These are phyloP conservation scores for Stomatorhinus ivindoensis DNA, from an alignment of 2,113 vertebrate genomes.

Conservation along the genomic window DNA sequence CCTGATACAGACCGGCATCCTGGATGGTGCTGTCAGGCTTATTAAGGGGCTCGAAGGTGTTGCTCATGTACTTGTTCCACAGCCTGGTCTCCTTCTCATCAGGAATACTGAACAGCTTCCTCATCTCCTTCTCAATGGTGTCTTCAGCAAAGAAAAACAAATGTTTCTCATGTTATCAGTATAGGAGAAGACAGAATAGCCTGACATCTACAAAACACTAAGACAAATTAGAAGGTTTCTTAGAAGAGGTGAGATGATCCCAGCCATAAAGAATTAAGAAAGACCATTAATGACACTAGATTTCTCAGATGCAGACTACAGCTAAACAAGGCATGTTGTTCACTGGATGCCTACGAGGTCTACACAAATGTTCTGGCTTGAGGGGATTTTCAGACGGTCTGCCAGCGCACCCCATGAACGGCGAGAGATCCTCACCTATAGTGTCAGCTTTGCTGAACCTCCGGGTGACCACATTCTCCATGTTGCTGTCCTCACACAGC, in stretches of 20 bases:
- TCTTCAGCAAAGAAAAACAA: slow-evolving; percentile 54
- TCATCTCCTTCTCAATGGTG: slow-evolving; percentile 94
- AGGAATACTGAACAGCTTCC: slow-evolving; percentile 92
- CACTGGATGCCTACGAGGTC: neutral
- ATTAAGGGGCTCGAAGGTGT: slow-evolving; percentile 96
- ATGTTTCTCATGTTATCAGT: neutral
- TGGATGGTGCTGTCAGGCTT: slow-evolving; percentile 98
- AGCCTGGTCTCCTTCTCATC: slow-evolving; percentile 92
- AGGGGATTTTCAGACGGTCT: neutral
- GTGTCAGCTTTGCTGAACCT: slow-evolving; percentile 99
- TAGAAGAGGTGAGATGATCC: neutral
- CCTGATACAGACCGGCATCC: slow-evolving; percentile 94
- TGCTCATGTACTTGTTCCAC: slow-evolving; percentile 99
- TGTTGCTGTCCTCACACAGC: slow-evolving; percentile 93
- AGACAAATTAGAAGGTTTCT: neutral
- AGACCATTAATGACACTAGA: neutral
- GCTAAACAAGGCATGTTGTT: neutral
- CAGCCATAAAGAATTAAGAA: neutral
- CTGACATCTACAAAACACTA: neutral
- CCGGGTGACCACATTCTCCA: slow-evolving; percentile 87
- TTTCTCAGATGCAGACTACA: neutral
- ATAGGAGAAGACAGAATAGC: neutral
- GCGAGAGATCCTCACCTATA: slow-evolving; percentile 69
- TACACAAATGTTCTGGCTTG: neutral
- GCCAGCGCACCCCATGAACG: too few relatives aligned